Conservation (phyloP, 2,797 vertebrate species). For the Alca torda region DNA sequence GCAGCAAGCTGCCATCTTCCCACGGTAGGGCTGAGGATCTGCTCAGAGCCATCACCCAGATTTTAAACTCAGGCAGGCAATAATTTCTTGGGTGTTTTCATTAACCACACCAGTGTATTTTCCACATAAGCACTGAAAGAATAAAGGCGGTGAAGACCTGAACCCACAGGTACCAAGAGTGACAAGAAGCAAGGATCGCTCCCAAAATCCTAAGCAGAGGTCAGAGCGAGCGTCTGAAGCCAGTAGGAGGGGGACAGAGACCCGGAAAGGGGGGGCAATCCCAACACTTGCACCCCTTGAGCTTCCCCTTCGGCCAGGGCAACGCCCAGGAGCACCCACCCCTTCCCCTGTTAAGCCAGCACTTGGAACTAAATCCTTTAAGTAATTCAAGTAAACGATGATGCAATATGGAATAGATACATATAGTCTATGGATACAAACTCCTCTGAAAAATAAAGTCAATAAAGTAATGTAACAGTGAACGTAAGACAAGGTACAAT, state of each 20-base stretch:
- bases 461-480: not conserved
- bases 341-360: rapidly evolving
- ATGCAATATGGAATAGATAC: not conserved
- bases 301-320: not conserved
- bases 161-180: rapidly evolving
- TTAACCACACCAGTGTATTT: not conserved
- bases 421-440: not conserved
- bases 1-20: not conserved
- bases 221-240: not conserved
- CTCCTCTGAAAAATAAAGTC: not conserved
- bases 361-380: not conserved
- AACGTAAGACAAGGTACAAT: not conserved
- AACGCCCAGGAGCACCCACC: not conserved
- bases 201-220: not conserved
- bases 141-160: not conserved
- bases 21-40: not conserved
- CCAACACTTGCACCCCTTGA: not conserved
- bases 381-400: not conserved
- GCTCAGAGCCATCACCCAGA: not conserved
- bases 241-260: not conserved
- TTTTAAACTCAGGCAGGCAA: not conserved
- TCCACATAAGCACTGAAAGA: not conserved
- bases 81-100: not conserved
- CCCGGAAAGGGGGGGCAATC: not conserved
- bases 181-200: not conserved